Base-by-base conservation (phyloP, 2,113 vertebrate genomes). In the Cephalopholis sonnerati region DNA sequence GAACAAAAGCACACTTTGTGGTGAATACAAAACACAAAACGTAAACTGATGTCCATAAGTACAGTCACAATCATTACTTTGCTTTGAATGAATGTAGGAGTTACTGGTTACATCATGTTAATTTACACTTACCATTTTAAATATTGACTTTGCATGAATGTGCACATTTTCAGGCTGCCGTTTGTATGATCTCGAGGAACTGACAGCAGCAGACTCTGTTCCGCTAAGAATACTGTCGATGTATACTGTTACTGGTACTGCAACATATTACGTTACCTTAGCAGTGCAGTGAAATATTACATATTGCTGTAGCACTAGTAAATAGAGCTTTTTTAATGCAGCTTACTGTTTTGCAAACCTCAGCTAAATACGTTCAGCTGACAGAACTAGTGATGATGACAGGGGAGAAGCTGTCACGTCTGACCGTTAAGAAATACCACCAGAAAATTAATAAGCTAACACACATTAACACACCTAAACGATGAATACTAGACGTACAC, bases 381-480 rank as follows among this genome's bases (percentile, higher is more conserved):
- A 53, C 66, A 62, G 57, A 18, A 25, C 15, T 6, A 7, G 36
- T 7, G 51, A 69, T 78, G 79, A 12, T 80, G 46, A 69, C 68
- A 77, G 44, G 1, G 7, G 58, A 6, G 6, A 22, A 57, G 41
- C 36, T 20, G 27, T 70, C 15, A 22, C 25, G 36, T 77, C 24
- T 39, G 10, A 1, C 0, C 36, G 66, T 29, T 1, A 25, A 27
- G 1, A 57, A 54, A 46, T 11, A 58, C 2, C 9, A 4, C 1
- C 18, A 9, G 16, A 29, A 2, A 13, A 61, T 7, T 13, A 32
- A 17, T 11, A 2, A 39, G 4, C n/a, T 25, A 55, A 55, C 59
- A 6, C 6, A 55, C 13, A 2, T 41, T 48, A 4, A 51, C 63
- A 48, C 5, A 8, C 32, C 12, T 17, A 50, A 50, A 17, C 1